phyloP scores from a whole-genome alignment of 2,888 invertebrate genomes.

The Lithophane leautieri region DNA sequence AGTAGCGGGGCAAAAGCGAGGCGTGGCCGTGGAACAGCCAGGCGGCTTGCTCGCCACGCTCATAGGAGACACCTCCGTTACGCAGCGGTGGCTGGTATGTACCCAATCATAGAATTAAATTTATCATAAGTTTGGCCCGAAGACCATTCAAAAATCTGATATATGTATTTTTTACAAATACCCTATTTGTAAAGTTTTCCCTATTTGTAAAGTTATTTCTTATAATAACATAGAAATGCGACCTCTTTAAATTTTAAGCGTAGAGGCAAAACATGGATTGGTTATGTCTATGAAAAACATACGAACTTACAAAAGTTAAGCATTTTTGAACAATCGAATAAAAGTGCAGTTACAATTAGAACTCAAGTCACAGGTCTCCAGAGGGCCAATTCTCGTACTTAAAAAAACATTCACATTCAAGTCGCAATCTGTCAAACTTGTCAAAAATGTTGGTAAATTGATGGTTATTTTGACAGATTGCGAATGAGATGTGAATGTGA shows the following conservation, averaged over 20 bases:
- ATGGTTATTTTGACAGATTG: too few species aligned
- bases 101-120: background rate
- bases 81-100: conserved; percentile 98
- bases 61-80: conserved; percentile 99
- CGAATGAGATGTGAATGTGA: too few species aligned
- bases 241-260: background rate
- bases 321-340: background rate
- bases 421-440: too few species aligned
- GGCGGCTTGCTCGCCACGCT: conserved; percentile 97
- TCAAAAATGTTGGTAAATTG: too few species aligned
- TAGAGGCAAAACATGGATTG: too few species aligned
- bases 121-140: background rate
- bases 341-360: background rate
- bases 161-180: background rate
- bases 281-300: too few species aligned
- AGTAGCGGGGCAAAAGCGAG: conserved; percentile 98
- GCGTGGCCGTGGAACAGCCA: conserved; percentile 98
- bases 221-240: background rate
- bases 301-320: background rate
- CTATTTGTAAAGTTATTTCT: background rate
- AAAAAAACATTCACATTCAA: too few species aligned
- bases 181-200: too few species aligned
- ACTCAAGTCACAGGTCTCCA: too few species aligned
- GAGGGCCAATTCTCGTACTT: too few species aligned
- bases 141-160: background rate